Percentiles rank a stretch among this genome's conserved stretches.
Evolutionary conservation across 1,140 invertebrate genomes (phyloP).

Genomic region (Euura saliciscinereae): DNA sequence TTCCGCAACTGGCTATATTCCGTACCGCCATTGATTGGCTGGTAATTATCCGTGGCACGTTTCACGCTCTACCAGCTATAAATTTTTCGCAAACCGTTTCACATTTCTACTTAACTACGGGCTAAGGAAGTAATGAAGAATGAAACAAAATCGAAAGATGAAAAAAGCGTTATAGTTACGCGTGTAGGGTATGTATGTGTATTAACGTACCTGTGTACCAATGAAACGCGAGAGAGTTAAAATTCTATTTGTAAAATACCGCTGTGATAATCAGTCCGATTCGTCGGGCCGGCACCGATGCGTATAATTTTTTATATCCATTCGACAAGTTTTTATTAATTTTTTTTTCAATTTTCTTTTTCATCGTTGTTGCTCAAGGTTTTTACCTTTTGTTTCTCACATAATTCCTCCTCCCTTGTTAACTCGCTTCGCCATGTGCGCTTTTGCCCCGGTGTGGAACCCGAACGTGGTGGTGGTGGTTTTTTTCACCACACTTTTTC

Average conservation of each 20-base stretch:
- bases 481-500: too few species aligned
- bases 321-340: too few species aligned
- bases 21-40: background rate
- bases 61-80: background rate
- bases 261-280: background rate
- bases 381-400: background rate
- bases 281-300: constrained; percentile 4
- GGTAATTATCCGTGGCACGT: background rate
- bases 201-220: background rate
- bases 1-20: too few species aligned
- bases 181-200: too few species aligned
- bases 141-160: background rate
- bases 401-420: constrained; percentile 7
- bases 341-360: background rate
- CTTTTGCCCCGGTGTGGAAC: background rate
- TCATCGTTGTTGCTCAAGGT: constrained; percentile 9
- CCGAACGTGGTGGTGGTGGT: too few species aligned
- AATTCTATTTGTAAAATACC: too few species aligned
- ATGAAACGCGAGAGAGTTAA: background rate
- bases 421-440: background rate
- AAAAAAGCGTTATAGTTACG: background rate
- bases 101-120: background rate
- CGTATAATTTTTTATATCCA: background rate
- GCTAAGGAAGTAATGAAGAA: background rate
- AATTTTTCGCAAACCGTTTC: background rate